Evolutionary conservation across 2,113 vertebrate species (phyloP), one percentile per base, ranked within the genome.

Genomic region (Megalops atlanticus): DNA sequence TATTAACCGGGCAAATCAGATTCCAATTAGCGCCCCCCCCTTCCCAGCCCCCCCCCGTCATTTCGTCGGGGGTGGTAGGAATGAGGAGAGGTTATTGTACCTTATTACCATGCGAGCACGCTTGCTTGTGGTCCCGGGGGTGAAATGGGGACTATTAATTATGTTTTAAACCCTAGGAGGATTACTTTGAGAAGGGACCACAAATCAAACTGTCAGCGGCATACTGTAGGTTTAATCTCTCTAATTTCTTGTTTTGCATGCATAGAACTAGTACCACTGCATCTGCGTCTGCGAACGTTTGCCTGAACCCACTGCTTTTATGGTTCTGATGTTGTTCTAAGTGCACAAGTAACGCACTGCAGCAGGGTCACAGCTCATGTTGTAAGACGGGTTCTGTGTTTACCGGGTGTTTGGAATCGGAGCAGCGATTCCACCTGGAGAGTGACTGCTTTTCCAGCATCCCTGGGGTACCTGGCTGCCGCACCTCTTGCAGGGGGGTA

Each of bases 21-120:
- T 94, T 95, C 89, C 95, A 95, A 96, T 96, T 97, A 95, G 89
- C 85, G 85, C 43, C 87, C 92, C 88, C 39, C n/a, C n/a, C n/a
- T n/a, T n/a, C n/a, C n/a, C n/a, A n/a, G n/a, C n/a, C n/a, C n/a
- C n/a, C n/a, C 52, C 27, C 76, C 39, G 77, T 79, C 68, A 79
- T 18, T n/a, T 24, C 49, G 58, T 33, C 16, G 7, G 89, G 89
- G 92, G 90, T 92, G 91, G 93, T 89, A 92, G 83, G 85, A 81
- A 87, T 74, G 80, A 14, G 85, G 84, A 86, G 88, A 78, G 78
- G 81, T 24, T 78, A 78, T 41, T 77, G 83, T 80, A 90, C 86
- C 74, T 86, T 84, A 81, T 90, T 91, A 89, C 74, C 75, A 24
- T 88, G 33, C 43, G 82, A 88, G 83, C 87, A 81, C 90, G 88